phyloP scores from a whole-genome alignment of 2,888 invertebrate genomes.

The Bugulina stolonifera region DNA sequence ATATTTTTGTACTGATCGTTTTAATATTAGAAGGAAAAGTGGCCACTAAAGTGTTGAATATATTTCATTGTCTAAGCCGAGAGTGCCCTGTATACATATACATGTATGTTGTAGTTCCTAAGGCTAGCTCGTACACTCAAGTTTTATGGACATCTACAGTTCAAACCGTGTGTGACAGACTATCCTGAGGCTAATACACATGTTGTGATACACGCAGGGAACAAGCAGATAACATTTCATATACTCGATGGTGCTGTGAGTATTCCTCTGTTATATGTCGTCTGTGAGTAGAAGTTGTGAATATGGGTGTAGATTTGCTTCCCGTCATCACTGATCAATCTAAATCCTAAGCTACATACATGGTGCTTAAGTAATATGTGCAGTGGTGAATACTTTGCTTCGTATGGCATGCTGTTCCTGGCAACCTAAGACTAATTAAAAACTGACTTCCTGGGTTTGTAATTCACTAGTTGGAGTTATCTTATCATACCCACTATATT shows the following conservation, averaged over 20 bases:
- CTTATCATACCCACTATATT: too few species aligned
- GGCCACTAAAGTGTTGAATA: too few species aligned
- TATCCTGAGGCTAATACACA: constrained; percentile 66
- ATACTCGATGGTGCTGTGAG: constrained; percentile 50
- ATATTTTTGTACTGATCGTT: too few species aligned
- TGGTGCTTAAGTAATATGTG: not conserved
- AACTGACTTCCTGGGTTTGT: too few species aligned
- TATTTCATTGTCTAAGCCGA: too few species aligned
- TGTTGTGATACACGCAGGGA: constrained; percentile 75
- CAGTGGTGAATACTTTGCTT: not conserved
- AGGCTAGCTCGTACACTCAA: constrained; percentile 75
- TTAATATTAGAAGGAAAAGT: too few species aligned
- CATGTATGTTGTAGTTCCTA: constrained; percentile 77
- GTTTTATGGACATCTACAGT: constrained; percentile 82
- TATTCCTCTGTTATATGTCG: constrained; percentile 16
- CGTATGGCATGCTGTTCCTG: not conserved
- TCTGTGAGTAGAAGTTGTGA: too few species aligned
- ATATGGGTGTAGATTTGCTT: too few species aligned
- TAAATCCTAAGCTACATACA: not conserved
- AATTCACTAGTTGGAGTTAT: too few species aligned
- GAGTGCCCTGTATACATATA: too few species aligned
- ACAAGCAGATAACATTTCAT: constrained; percentile 72
- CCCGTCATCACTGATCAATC: too few species aligned
- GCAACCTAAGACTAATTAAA: too few species aligned
- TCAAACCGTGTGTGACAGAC: constrained; percentile 69